A percentile compares a stretch with the other conserved stretches of the same genome.
Evolutionary conservation across 2,113 vertebrate species (phyloP).

Genomic region (Corvus moneduloides): DNA sequence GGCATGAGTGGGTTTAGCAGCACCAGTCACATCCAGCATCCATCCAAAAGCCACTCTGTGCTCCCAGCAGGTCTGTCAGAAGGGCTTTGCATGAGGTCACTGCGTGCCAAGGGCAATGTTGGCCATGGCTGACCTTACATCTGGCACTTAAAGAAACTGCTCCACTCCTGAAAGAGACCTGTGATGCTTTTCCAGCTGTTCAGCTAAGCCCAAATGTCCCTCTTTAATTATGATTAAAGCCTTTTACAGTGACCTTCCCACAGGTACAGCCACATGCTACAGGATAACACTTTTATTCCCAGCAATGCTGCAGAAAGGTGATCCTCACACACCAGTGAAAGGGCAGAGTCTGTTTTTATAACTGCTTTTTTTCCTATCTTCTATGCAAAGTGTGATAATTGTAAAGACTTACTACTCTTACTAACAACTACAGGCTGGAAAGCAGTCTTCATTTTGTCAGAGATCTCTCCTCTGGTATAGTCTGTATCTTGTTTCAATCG

Average conservation of each 20-base stretch:
- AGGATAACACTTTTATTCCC: not conserved
- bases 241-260: not conserved
- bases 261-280: not conserved
- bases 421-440: not conserved
- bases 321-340: not conserved
- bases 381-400: not conserved
- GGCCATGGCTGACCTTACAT: not conserved
- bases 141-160: not conserved
- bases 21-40: not conserved
- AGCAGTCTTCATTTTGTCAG: not conserved
- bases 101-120: not conserved
- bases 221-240: not conserved
- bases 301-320: not conserved
- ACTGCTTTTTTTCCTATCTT: not conserved
- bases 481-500: not conserved
- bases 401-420: not conserved
- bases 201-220: not conserved
- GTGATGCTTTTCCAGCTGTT: not conserved
- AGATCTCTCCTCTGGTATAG: not conserved
- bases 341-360: not conserved
- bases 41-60: not conserved
- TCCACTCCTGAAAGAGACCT: not conserved
- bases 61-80: not conserved
- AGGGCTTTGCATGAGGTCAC: not conserved
- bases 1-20: not conserved